A percentile compares a stretch with the other conserved stretches of the same genome.
Evolutionary conservation across 2,888 invertebrate genomes (phyloP).

Genomic region (Salticus scenicus): DNA sequence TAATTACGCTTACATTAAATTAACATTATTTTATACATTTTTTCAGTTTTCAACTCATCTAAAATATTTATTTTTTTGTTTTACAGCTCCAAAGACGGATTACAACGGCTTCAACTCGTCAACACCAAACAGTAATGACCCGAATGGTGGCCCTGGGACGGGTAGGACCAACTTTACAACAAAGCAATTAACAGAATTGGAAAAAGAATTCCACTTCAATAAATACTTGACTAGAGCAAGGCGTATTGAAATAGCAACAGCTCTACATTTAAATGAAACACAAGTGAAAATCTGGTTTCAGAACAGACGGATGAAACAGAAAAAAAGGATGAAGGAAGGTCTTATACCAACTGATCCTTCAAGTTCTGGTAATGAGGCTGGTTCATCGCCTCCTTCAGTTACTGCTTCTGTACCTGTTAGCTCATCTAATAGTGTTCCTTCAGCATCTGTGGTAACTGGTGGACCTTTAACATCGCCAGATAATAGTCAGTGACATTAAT

Average conservation of each 20-base stretch:
- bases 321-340: constrained; percentile 96
- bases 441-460: constrained; percentile 31
- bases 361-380: constrained; percentile 53
- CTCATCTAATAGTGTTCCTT: constrained; percentile 56
- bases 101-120: constrained; percentile 55
- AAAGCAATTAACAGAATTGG: constrained; percentile 98
- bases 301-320: constrained; percentile 98
- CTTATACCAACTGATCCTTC: constrained; percentile 79
- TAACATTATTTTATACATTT: no score
- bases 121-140: constrained; percentile 37
- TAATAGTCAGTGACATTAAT: constrained; percentile 44
- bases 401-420: constrained; percentile 34
- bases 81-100: constrained; percentile 46
- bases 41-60: no score
- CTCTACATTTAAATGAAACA: constrained; percentile 96
- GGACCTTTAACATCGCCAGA: constrained; percentile 56
- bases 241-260: constrained; percentile 97
- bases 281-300: constrained; percentile 95
- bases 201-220: constrained; percentile 99
- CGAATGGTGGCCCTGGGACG: constrained; percentile 77
- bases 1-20: no score
- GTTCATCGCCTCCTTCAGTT: constrained; percentile 50
- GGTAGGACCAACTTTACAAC: constrained; percentile 99
- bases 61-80: no score
- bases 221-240: constrained; percentile 97